phyloP scores from a whole-genome alignment of 2,888 invertebrate species.

The Agrotis clavis region DNA sequence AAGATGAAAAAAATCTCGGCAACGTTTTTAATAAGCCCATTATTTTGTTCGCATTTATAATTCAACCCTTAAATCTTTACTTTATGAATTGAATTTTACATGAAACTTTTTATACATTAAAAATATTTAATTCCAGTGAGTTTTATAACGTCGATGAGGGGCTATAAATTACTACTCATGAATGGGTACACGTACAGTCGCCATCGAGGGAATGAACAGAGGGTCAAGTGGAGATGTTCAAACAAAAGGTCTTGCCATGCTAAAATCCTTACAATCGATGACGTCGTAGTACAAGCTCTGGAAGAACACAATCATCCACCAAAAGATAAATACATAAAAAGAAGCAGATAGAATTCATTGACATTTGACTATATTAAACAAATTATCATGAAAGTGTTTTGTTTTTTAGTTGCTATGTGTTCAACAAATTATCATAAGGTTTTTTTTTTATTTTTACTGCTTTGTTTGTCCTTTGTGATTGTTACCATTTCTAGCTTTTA shows the following conservation, averaged over 20 bases:
- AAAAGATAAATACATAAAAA: neutral
- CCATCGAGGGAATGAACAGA: conserved; percentile 59
- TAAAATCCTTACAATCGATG: conserved; percentile 67
- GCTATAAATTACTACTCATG: conserved; percentile 63
- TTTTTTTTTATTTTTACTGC: neutral
- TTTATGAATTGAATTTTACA: no score
- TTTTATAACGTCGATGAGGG: conserved; percentile 45
- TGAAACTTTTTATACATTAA: no score
- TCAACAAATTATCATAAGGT: neutral
- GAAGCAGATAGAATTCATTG: neutral
- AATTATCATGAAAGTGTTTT: neutral
- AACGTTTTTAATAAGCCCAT: no score
- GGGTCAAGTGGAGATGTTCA: conserved; percentile 73
- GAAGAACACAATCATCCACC: conserved; percentile 56
- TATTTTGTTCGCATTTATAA: no score
- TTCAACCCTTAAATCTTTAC: no score
- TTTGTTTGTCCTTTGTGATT: neutral
- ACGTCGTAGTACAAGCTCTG: conserved; percentile 26
- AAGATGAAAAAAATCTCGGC: no score
- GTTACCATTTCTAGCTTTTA: no score
- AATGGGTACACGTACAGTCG: conserved; percentile 67
- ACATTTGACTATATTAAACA: neutral
- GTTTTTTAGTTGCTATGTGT: neutral
- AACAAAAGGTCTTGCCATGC: conserved; percentile 66
- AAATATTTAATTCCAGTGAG: conserved; percentile 3